Evolutionary conservation across 1,140 invertebrate species (phyloP).

Genomic region (Penaeus vannamei): DNA sequence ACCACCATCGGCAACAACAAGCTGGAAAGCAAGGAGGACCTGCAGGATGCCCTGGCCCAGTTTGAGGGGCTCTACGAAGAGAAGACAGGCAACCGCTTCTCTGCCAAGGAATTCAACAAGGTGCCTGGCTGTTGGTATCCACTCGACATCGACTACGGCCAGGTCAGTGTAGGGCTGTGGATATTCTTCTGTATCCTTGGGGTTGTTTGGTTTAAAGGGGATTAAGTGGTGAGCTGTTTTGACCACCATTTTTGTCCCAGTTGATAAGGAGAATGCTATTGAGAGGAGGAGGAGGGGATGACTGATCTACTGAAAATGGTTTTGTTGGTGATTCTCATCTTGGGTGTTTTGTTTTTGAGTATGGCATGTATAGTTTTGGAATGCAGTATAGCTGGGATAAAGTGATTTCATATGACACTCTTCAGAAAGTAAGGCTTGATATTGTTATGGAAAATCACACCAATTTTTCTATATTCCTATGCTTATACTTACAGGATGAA

Average conservation of each 20-base stretch:
- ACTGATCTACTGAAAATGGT: no score
- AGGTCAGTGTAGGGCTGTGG: conserved; percentile 69
- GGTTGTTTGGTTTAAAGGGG: neutral
- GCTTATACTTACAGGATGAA: conserved; percentile 69
- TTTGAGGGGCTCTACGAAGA: conserved; percentile 85
- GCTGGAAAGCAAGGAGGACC: conserved; percentile 76
- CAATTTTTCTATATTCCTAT: neutral
- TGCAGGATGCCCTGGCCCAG: conserved; percentile 77
- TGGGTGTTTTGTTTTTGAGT: no score
- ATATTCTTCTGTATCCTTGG: neutral
- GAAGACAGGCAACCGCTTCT: conserved; percentile 89
- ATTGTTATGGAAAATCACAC: neutral
- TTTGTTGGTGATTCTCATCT: no score
- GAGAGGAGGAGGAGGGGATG: no score
- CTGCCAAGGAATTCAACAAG: conserved; percentile 82
- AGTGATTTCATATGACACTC: no score
- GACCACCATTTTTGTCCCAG: no score
- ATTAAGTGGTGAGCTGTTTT: no score
- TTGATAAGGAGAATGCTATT: no score
- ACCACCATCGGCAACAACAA: conserved; percentile 91
- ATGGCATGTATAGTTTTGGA: no score
- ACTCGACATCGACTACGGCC: conserved; percentile 91
- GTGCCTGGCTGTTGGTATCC: conserved; percentile 87
- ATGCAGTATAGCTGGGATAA: no score
- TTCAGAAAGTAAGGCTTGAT: neutral